phyloP scores from a whole-genome alignment of 2,797 vertebrate species.

The Hoplostethus atlanticus region DNA sequence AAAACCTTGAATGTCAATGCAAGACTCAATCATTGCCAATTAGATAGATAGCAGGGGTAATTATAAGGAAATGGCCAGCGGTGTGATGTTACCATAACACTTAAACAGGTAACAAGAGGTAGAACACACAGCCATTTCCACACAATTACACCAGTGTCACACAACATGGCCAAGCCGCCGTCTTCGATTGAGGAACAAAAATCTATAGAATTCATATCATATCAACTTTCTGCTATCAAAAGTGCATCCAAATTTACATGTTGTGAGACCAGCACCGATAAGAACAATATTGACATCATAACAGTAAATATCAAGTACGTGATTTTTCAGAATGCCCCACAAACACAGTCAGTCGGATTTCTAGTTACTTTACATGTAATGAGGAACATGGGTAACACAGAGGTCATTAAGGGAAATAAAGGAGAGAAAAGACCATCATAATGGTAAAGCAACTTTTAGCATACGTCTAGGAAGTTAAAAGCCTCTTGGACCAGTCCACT shows the following conservation, averaged over 20 bases:
- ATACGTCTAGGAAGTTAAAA: conserved; percentile 50
- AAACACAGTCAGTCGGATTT: conserved; percentile 85
- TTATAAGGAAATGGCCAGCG: conserved; percentile 87
- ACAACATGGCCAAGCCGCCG: conserved; percentile 66
- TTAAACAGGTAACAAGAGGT: conserved; percentile 90
- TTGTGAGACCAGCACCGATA: conserved; percentile 85
- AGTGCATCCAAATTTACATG: conserved; percentile 86
- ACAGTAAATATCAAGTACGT: conserved; percentile 86
- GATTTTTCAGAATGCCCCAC: conserved; percentile 85
- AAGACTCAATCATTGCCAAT: conserved; percentile 68
- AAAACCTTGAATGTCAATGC: conserved; percentile 60
- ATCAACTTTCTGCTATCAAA: conserved; percentile 79
- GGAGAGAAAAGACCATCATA: conserved; percentile 52
- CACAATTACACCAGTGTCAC: conserved; percentile 82
- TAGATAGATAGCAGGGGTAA: conserved; percentile 76
- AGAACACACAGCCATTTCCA: conserved; percentile 87
- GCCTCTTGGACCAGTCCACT: conserved; percentile 69
- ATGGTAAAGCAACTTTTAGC: conserved; percentile 51
- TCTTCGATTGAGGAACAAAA: conserved; percentile 42
- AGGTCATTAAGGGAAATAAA: conserved; percentile 47
- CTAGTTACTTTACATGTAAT: conserved; percentile 72
- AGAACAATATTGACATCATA: conserved; percentile 83
- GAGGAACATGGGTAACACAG: conserved; percentile 44
- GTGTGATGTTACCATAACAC: conserved; percentile 88
- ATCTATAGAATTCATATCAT: conserved; percentile 55